phyloP scores from a whole-genome alignment of 2,888 invertebrate genomes.

The Eupithecia insigniata region DNA sequence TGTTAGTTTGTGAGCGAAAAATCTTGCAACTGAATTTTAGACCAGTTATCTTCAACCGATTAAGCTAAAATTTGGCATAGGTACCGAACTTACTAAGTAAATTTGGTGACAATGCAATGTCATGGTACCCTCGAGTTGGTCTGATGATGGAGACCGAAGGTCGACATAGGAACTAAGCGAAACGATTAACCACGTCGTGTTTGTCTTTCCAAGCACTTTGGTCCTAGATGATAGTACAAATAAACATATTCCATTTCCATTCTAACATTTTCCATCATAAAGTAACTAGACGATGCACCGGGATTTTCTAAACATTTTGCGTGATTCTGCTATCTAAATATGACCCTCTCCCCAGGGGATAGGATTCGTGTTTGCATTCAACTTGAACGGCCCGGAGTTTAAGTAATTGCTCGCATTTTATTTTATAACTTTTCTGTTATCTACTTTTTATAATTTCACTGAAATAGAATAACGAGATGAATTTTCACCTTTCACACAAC shows the following conservation, averaged over 20 bases:
- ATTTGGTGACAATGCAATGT: too few relatives aligned
- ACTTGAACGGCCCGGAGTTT: constrained; percentile 64
- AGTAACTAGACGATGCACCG: constrained; percentile 11
- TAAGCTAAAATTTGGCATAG: too few relatives aligned
- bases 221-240: too few relatives aligned
- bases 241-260: background rate
- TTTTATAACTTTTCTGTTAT: constrained; percentile 40
- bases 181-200: too few relatives aligned
- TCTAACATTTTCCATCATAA: background rate
- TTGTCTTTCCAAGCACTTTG: too few relatives aligned
- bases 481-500: background rate
- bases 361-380: constrained; percentile 62
- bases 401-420: constrained; percentile 77
- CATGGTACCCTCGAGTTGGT: too few relatives aligned
- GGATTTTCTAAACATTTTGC: constrained; percentile 37
- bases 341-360: constrained; percentile 56
- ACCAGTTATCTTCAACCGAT: too few relatives aligned
- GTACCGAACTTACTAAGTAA: too few relatives aligned
- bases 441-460: background rate
- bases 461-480: background rate
- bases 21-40: too few relatives aligned
- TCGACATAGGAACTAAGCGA: too few relatives aligned
- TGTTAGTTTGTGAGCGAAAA: too few relatives aligned
- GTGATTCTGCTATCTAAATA: constrained; percentile 63
- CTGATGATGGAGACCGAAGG: too few relatives aligned